A percentile compares a stretch with the other conserved stretches of the same genome.
Evolutionary conservation across 2,888 invertebrate species (phyloP).

Genomic region (Drosophila niveifrons): DNA sequence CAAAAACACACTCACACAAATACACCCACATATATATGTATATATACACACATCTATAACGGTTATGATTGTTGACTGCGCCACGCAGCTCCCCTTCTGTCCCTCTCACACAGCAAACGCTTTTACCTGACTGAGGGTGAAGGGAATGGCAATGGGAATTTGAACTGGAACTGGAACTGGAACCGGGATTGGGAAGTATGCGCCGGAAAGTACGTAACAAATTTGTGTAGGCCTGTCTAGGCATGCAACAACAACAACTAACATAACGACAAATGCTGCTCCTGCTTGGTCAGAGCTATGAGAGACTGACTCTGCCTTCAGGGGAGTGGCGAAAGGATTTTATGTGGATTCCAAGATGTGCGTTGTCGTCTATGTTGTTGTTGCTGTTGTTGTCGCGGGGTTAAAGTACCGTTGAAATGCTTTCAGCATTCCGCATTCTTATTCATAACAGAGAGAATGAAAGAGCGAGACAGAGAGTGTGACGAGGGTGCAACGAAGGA

Average conservation of each 20-base stretch:
- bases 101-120: background rate
- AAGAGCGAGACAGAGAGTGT: background rate
- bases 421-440: slow-evolving; percentile 72
- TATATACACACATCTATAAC: slow-evolving; percentile 27
- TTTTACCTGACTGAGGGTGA: slow-evolving; percentile 13
- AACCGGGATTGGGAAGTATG: slow-evolving; percentile 21
- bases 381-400: slow-evolving; percentile 50
- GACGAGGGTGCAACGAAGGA: background rate
- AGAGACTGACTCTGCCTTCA: slow-evolving; percentile 11
- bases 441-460: slow-evolving; percentile 48
- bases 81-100: background rate
- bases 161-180: slow-evolving; percentile 20
- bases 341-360: slow-evolving; percentile 55
- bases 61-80: slow-evolving; percentile 51
- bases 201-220: slow-evolving; percentile 60
- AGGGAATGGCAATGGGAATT: slow-evolving; percentile 23
- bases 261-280: slow-evolving; percentile 58
- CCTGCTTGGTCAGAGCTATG: slow-evolving; percentile 39
- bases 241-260: slow-evolving; percentile 24
- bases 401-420: slow-evolving; percentile 77
- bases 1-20: slow-evolving; percentile 35
- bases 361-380: slow-evolving; percentile 32
- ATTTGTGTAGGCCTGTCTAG: slow-evolving; percentile 59
- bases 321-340: slow-evolving; percentile 25
- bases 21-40: slow-evolving; percentile 28